phyloP scores from a whole-genome alignment of 1,140 invertebrate genomes.

The Anastrepha ludens region DNA sequence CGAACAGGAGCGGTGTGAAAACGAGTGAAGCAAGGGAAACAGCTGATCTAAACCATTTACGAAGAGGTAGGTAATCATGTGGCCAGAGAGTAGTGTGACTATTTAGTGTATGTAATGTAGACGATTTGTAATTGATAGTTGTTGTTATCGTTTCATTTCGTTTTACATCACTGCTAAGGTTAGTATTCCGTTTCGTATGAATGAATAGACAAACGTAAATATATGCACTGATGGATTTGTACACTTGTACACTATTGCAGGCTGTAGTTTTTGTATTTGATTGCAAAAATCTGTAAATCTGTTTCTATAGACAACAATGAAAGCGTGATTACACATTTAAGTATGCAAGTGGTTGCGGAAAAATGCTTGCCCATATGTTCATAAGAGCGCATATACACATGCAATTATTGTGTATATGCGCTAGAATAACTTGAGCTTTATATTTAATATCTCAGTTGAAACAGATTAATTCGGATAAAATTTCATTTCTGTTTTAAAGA shows the following conservation, averaged over 20 bases:
- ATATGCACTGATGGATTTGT: neutral
- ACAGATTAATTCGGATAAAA: no score
- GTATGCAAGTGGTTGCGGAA: no score
- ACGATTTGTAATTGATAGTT: neutral
- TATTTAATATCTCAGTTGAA: no score
- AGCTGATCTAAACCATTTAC: slow-evolving; percentile 8
- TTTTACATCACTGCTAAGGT: neutral
- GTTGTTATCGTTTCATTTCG: slow-evolving; percentile 7
- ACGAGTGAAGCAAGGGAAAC: neutral
- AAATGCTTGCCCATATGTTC: no score
- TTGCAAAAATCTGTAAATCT: neutral
- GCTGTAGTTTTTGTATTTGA: neutral
- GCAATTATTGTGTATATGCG: no score
- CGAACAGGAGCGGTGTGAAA: neutral
- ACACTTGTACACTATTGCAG: neutral
- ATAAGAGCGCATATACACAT: no score
- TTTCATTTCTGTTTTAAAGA: no score
- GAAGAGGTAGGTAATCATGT: neutral
- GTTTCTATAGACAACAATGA: neutral
- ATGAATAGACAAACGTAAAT: neutral
- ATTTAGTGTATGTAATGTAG: no score
- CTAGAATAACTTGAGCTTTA: no score
- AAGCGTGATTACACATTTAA: neutral
- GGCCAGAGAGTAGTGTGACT: no score
- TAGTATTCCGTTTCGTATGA: neutral